Evolutionary conservation across 2,797 vertebrate species (phyloP).

Genomic region (Micrastur ruficollis): DNA sequence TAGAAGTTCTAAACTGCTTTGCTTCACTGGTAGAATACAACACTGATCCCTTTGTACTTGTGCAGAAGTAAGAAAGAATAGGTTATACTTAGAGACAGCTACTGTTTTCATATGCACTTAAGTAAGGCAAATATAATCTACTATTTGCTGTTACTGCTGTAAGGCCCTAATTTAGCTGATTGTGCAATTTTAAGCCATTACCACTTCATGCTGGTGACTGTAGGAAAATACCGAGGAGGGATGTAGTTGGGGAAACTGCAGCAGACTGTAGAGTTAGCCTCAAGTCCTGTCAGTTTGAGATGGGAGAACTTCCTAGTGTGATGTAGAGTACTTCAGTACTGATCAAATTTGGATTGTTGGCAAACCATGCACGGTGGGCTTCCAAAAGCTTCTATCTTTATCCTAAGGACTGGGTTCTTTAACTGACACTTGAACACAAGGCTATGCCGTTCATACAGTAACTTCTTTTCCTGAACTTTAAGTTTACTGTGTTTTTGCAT

Average conservation of each 20-base stretch:
- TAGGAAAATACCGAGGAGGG: not conserved
- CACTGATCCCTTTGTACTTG: not conserved
- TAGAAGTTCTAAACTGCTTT: not conserved
- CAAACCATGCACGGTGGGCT: not conserved
- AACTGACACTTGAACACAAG: not conserved
- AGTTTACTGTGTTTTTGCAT: not conserved
- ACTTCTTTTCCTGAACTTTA: not conserved
- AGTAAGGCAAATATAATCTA: not conserved
- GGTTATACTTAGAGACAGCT: not conserved
- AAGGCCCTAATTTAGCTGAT: not conserved
- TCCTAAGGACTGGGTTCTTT: not conserved
- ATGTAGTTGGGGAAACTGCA: not conserved
- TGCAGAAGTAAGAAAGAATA: not conserved
- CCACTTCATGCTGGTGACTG: not conserved
- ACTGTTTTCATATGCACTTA: not conserved
- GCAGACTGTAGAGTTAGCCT: not conserved
- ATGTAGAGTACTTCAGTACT: not conserved
- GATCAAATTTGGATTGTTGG: not conserved
- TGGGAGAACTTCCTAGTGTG: not conserved
- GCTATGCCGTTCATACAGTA: not conserved
- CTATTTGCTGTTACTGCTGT: not conserved
- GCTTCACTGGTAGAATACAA: not conserved
- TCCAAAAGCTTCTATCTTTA: not conserved
- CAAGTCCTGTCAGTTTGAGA: not conserved
- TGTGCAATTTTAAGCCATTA: not conserved